Evolutionary conservation across 2,113 vertebrate species (phyloP).

Genomic region (Orcinus orca): DNA sequence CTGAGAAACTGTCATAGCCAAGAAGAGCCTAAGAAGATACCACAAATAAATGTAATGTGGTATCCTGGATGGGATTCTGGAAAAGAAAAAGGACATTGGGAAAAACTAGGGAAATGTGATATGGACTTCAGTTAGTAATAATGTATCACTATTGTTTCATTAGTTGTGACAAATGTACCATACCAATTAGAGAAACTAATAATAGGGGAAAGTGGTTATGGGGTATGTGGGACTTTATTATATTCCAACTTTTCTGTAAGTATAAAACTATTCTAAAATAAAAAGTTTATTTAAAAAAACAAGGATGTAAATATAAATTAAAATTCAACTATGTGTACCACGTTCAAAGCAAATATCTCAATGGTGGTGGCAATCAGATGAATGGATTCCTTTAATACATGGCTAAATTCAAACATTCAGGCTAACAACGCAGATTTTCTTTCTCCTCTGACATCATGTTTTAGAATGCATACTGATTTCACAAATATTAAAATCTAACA

Average conservation of each 20-base stretch:
- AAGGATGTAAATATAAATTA: slow-evolving; percentile 19
- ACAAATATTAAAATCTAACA: slow-evolving; percentile 29
- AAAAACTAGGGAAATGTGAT: neutral
- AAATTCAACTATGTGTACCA: neutral
- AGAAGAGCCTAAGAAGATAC: neutral
- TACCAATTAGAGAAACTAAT: neutral
- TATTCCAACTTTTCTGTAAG: neutral
- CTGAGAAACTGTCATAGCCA: neutral
- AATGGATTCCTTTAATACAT: neutral
- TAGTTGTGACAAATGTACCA: neutral
- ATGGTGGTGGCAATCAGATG: neutral
- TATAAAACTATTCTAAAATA: slow-evolving; percentile 7
- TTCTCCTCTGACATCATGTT: neutral
- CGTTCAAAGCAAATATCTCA: slow-evolving; percentile 19
- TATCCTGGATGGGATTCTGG: neutral
- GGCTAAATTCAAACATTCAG: slow-evolving; percentile 21
- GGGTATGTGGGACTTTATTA: neutral
- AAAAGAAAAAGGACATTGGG: neutral
- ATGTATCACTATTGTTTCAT: neutral
- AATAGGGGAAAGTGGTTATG: neutral
- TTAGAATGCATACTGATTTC: slow-evolving; percentile 5
- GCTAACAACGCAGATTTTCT: neutral
- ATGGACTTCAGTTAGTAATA: neutral
- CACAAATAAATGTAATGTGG: neutral
- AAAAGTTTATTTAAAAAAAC: neutral